Evolutionary conservation across 2,888 invertebrate species (phyloP), one percentile per base, ranked within the genome.

Genomic region (Caenorhabditis imperialis): DNA sequence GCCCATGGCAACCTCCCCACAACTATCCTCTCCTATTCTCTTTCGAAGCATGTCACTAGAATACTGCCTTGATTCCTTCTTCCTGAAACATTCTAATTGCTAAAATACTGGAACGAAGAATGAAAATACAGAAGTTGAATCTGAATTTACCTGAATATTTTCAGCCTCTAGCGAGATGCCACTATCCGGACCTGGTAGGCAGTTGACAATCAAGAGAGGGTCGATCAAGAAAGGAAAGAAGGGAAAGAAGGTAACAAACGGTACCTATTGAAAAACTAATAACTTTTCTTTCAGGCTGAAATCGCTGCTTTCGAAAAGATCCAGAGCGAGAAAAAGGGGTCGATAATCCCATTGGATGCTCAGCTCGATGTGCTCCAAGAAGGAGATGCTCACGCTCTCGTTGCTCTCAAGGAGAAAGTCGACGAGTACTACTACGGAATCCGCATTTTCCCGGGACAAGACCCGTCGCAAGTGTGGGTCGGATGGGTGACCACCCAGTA

Each of bases 401-500:
- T 77, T 10, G 72, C 79, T 10, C 23, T 77, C 16, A 81, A 75
- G 33, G 74, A 74, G 0, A 74, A 86, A 44, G 95, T 99, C 88
- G 96, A 99, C 88, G 99, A 99, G 89, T 99, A 97, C 90, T 98
- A 96, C 89, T 99, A 96, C 88, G 92, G 92, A 7, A 92, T 92
- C 37, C 88, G 91, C 27, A 93, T 96, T 77, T 96, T 94, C 89
- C 96, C 96, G 37, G 96, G 96, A 60, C 96, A 96, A 89, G 96
- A 96, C 88, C 95, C 95, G 0, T 92, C 93, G 0, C 94, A 95
- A 88, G 94, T 98, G 23, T 98, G 95, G 89, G 93, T 99, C 0
- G 99, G 99, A 18, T 99, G 99, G 99, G 98, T 99, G 54, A 98
- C 97, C 0, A 96, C 99, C 0, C 96, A 96, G 88, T 82, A 80